These are phyloP conservation scores for Protonemura montana DNA, from an alignment of 2,888 invertebrate species.

Conservation along the genomic window DNA sequence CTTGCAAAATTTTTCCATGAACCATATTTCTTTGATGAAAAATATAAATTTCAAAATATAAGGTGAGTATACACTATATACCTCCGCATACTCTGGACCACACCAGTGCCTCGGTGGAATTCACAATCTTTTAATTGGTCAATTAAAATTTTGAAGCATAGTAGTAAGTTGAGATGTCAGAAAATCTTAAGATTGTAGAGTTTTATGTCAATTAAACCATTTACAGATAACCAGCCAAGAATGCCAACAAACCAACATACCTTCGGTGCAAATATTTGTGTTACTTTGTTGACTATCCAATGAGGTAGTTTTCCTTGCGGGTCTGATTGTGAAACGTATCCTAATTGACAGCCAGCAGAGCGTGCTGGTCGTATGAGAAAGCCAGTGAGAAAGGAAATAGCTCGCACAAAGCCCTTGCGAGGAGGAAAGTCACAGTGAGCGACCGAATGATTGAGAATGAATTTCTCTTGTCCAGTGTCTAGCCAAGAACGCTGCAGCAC, in stretches of 20 bases:
- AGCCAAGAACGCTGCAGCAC: slow-evolving; percentile 92
- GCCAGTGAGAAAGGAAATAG: slow-evolving; percentile 70
- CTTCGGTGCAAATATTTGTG: slow-evolving; percentile 86
- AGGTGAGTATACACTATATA: no score
- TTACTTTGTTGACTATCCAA: slow-evolving; percentile 89
- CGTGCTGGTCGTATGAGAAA: slow-evolving; percentile 71
- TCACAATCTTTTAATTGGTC: no score
- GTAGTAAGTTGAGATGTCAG: not conserved
- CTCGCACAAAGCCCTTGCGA: slow-evolving; percentile 78
- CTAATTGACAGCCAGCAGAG: slow-evolving; percentile 75
- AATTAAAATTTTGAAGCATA: no score
- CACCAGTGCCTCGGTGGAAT: no score
- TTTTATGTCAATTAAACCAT: no score
- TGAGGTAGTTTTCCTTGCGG: slow-evolving; percentile 86
- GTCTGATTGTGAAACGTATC: slow-evolving; percentile 90
- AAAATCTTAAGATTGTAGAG: no score
- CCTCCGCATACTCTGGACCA: no score
- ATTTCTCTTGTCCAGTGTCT: slow-evolving; percentile 83
- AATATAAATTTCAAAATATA: no score
- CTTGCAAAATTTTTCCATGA: no score
- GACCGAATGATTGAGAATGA: slow-evolving; percentile 90
- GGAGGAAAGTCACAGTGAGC: slow-evolving; percentile 86
- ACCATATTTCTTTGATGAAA: no score
- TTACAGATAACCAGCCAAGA: not conserved
- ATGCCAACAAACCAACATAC: slow-evolving; percentile 55